Percentiles rank a stretch among this genome's conserved stretches.
phyloP scores from a whole-genome alignment of 2,888 invertebrate genomes.

The Melanchra persicariae region DNA sequence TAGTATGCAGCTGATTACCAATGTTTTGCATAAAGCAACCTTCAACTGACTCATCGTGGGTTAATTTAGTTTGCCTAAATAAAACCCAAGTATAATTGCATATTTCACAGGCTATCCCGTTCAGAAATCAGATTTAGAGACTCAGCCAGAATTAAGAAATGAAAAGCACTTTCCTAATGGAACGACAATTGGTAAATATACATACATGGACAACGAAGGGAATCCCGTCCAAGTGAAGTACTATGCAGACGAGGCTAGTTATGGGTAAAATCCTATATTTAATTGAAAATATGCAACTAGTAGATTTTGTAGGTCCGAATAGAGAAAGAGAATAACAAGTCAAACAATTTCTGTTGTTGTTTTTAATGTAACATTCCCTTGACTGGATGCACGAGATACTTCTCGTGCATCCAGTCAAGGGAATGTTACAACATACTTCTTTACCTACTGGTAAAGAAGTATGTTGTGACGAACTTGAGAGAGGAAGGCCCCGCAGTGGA shows the following conservation, averaged over 20 bases:
- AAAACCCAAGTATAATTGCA: neutral
- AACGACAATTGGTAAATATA: constrained; percentile 93
- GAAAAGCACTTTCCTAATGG: constrained; percentile 93
- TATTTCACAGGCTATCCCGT: constrained; percentile 73
- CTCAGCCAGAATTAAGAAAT: constrained; percentile 80
- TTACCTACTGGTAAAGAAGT: neutral
- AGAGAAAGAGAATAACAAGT: neutral
- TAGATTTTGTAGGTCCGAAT: neutral
- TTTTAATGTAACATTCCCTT: too few relatives aligned
- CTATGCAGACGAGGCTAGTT: constrained; percentile 92
- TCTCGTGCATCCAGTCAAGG: too few relatives aligned
- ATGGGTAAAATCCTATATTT: constrained; percentile 87
- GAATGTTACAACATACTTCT: too few relatives aligned
- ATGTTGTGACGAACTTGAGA: neutral
- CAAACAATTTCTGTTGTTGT: too few relatives aligned
- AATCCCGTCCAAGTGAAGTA: constrained; percentile 92
- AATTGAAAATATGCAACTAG: neutral
- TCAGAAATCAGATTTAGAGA: constrained; percentile 54
- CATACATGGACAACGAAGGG: constrained; percentile 92
- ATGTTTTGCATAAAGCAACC: neutral
- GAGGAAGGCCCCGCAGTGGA: too few relatives aligned
- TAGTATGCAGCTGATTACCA: neutral
- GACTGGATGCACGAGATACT: too few relatives aligned
- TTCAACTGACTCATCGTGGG: neutral
- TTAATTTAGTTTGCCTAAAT: neutral